Conservation (phyloP, 1,140 invertebrate species). For the Rhagoletis pomonella region DNA sequence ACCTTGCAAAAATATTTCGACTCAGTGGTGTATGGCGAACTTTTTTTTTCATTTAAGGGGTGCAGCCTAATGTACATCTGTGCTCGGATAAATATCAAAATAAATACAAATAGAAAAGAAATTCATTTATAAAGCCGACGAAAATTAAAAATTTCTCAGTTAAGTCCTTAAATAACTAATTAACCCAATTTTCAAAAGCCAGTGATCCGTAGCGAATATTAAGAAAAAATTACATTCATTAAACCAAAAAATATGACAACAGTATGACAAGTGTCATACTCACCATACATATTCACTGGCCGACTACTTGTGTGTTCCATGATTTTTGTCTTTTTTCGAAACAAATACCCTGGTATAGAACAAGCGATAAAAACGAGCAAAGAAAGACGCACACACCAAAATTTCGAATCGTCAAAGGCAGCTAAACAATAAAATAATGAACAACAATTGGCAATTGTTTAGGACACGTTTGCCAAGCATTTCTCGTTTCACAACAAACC, state of each 20-base stretch:
- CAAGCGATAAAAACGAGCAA: neutral
- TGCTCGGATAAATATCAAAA: too few species aligned
- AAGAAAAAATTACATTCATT: too few species aligned
- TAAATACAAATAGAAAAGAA: too few species aligned
- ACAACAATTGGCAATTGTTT: slow-evolving; percentile 39
- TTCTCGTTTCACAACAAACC: neutral
- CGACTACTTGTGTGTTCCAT: slow-evolving; percentile 38
- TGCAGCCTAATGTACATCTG: too few species aligned
- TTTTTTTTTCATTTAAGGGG: too few species aligned
- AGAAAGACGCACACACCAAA: slow-evolving; percentile 16
- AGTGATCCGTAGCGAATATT: neutral
- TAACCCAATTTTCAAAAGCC: too few species aligned
- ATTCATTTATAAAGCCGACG: too few species aligned
- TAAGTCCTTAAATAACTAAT: too few species aligned
- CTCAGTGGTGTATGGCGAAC: too few species aligned
- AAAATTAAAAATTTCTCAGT: too few species aligned
- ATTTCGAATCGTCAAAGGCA: neutral
- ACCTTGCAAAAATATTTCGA: too few species aligned
- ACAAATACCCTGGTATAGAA: neutral
- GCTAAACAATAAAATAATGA: slow-evolving; percentile 44
- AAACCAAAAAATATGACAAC: neutral
- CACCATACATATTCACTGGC: neutral
- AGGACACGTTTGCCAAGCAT: slow-evolving; percentile 11
- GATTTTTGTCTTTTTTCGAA: slow-evolving; percentile 1
- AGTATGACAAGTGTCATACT: slow-evolving; percentile 10